Conservation (phyloP, 2,797 vertebrate genomes). For the Malurus leucopterus region DNA sequence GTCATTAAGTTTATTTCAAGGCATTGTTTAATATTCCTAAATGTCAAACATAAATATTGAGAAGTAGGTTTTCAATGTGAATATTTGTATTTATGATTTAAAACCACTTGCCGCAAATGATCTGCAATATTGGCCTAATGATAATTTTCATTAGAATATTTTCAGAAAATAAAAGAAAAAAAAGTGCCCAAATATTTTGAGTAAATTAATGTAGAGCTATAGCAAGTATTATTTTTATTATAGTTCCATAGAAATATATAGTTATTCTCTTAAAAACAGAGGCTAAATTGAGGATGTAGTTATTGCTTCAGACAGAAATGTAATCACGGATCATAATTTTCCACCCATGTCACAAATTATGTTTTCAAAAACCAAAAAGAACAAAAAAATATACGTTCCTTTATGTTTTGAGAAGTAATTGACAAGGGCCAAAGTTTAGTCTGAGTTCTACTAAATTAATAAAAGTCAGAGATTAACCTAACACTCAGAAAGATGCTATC, state of each 20-base stretch:
- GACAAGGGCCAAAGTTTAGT: background rate
- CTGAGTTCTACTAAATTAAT: background rate
- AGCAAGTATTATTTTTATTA: background rate
- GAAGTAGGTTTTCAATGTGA: background rate
- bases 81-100: background rate
- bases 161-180: background rate
- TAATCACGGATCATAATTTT: background rate
- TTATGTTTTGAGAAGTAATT: background rate
- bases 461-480: background rate
- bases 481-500: background rate
- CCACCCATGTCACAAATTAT: background rate
- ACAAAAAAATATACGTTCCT: background rate
- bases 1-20: background rate
- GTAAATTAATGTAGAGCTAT: background rate
- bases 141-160: background rate
- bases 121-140: background rate
- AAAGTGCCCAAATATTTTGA: background rate
- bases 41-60: background rate
- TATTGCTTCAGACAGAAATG: background rate
- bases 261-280: background rate
- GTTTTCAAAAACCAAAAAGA: background rate
- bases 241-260: background rate
- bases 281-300: background rate
- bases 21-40: background rate
- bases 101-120: background rate